phyloP scores from a whole-genome alignment of 2,113 vertebrate genomes.

The Glareola pratincola region DNA sequence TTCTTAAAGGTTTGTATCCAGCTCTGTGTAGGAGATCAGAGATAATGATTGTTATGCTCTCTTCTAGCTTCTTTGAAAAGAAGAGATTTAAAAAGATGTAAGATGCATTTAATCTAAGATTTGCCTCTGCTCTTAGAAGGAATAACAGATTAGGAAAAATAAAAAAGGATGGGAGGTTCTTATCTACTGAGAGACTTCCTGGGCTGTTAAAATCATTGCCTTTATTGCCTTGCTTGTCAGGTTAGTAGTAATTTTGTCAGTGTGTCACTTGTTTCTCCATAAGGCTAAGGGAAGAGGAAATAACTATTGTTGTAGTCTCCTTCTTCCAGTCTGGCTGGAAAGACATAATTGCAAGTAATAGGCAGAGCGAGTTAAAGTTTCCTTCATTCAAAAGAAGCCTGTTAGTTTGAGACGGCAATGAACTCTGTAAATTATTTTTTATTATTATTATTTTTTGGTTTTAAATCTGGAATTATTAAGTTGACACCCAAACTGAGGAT shows the following conservation, averaged over 20 bases:
- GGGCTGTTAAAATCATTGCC: background rate
- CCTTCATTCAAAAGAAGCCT: background rate
- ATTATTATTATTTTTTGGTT: background rate
- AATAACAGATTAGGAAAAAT: background rate
- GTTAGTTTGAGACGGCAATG: background rate
- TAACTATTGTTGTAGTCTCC: background rate
- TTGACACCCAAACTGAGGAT: background rate
- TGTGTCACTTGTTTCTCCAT: background rate
- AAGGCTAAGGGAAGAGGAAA: background rate
- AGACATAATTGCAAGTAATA: background rate
- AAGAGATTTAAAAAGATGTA: background rate
- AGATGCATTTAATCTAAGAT: background rate
- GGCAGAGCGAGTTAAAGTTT: background rate
- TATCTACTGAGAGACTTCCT: background rate
- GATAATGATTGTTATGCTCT: background rate
- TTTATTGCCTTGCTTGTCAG: background rate
- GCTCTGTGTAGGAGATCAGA: background rate
- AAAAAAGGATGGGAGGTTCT: fast-evolving
- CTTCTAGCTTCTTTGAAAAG: background rate
- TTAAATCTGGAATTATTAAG: background rate
- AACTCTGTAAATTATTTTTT: background rate
- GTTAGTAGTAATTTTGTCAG: background rate
- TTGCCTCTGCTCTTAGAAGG: background rate
- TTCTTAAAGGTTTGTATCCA: background rate
- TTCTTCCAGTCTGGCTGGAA: background rate